Evolutionary conservation across 2,797 vertebrate genomes (phyloP).

Genomic region (Perodicticus potto): DNA sequence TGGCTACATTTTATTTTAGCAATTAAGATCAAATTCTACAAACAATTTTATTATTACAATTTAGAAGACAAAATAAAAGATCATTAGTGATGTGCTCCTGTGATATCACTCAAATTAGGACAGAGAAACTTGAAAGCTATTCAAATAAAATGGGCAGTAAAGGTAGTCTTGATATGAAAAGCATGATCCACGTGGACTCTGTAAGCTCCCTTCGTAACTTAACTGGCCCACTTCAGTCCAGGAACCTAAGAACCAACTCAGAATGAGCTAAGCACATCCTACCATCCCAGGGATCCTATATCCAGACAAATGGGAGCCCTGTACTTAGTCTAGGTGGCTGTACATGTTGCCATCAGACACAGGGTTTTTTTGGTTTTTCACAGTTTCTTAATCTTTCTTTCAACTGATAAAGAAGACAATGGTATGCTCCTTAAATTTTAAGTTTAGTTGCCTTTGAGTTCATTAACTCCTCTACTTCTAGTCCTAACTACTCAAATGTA

Average conservation of each 20-base stretch:
- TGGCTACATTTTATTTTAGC: slow-evolving; percentile 8
- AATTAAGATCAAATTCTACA: neutral
- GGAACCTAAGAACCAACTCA: neutral
- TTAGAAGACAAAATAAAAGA: neutral
- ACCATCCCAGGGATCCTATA: neutral
- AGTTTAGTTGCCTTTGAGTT: neutral
- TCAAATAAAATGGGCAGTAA: neutral
- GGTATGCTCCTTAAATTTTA: neutral
- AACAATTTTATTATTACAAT: neutral
- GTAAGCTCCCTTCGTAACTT: neutral
- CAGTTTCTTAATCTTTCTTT: neutral
- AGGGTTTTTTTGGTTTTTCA: neutral
- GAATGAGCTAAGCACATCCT: neutral
- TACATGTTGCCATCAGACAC: neutral
- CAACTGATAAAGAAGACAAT: neutral
- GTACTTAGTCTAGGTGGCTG: neutral
- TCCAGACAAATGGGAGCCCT: neutral
- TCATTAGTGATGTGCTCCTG: neutral
- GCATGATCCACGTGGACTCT: neutral
- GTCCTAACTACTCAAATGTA: neutral
- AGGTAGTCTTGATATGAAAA: neutral
- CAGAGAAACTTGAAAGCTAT: neutral
- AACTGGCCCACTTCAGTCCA: neutral
- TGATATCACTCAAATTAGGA: neutral
- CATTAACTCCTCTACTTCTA: too few relatives aligned